These are phyloP conservation scores for Ochlodes sylvanus DNA, from an alignment of 2,888 invertebrate genomes.

Conservation along the genomic window DNA sequence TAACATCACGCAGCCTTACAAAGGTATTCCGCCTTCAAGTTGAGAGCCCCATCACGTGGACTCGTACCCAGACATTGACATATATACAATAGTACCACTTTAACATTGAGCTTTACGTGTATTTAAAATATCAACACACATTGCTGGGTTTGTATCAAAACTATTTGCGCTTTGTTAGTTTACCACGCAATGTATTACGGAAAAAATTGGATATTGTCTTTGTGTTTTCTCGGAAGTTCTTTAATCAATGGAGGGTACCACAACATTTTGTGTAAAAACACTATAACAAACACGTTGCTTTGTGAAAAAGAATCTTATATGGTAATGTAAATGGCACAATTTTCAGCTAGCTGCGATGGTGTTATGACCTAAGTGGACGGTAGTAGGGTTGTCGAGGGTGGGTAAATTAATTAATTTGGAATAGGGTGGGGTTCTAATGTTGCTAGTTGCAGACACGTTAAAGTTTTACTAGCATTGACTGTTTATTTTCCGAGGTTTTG, in stretches of 20 bases:
- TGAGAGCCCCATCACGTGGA: constrained; percentile 20
- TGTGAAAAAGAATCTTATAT: neutral
- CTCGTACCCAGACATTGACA: constrained; percentile 33
- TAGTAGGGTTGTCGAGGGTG: constrained; percentile 45
- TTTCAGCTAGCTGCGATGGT: neutral
- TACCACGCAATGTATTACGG: constrained; percentile 11
- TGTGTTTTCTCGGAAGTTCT: constrained; percentile 19
- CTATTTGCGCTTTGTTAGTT: neutral
- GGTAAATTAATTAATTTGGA: constrained; percentile 48
- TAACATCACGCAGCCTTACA: constrained; percentile 17
- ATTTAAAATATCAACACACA: neutral
- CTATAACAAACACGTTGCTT: constrained; percentile 5
- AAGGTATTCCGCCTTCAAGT: constrained; percentile 21
- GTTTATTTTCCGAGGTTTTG: no score
- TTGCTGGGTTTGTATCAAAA: constrained; percentile 3
- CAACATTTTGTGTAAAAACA: constrained; percentile 21
- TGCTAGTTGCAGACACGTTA: constrained; percentile 22
- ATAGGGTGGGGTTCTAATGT: constrained; percentile 37
- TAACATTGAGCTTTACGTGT: neutral
- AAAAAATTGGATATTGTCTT: neutral
- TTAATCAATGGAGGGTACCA: constrained; percentile 34
- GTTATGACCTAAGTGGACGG: constrained; percentile 25
- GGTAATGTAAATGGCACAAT: neutral
- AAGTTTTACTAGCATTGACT: constrained; percentile 37
- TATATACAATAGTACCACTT: constrained; percentile 26